Evolutionary conservation across 2,888 invertebrate genomes (phyloP).

Genomic region (Pyrrhosoma nymphula): DNA sequence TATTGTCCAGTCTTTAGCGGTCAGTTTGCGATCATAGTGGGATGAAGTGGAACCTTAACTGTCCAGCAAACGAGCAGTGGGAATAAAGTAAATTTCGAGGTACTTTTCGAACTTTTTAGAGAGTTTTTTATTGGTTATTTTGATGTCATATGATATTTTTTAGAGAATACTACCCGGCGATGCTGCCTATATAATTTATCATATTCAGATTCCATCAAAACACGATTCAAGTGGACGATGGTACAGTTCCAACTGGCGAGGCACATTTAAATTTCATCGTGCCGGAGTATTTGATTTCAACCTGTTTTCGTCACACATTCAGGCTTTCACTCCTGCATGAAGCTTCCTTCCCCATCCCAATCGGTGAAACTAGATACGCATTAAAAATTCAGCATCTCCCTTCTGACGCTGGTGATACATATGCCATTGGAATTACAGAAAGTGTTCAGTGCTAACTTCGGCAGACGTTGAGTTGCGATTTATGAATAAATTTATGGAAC

Average conservation of each 20-base stretch:
- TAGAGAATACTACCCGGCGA: neutral
- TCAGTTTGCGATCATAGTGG: neutral
- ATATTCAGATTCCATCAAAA: neutral
- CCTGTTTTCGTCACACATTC: neutral
- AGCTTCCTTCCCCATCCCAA: neutral
- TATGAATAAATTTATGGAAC: neutral
- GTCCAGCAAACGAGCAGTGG: too few species aligned
- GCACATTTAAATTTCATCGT: neutral
- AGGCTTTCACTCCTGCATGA: neutral
- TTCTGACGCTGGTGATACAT: too few species aligned
- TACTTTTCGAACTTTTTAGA: neutral
- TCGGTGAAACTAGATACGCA: neutral
- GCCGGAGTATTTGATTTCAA: neutral
- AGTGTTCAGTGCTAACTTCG: too few species aligned
- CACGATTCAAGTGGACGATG: neutral
- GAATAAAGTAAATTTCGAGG: neutral
- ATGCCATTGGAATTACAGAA: neutral
- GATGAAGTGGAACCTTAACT: neutral
- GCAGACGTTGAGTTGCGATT: neutral
- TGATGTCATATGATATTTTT: neutral
- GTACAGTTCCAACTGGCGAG: neutral
- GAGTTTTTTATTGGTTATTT: neutral
- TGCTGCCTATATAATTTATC: neutral
- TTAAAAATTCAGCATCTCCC: neutral
- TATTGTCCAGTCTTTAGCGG: neutral